Conservation (phyloP, 2,888 invertebrate species). For the Caenorhabditis doughertyi region DNA sequence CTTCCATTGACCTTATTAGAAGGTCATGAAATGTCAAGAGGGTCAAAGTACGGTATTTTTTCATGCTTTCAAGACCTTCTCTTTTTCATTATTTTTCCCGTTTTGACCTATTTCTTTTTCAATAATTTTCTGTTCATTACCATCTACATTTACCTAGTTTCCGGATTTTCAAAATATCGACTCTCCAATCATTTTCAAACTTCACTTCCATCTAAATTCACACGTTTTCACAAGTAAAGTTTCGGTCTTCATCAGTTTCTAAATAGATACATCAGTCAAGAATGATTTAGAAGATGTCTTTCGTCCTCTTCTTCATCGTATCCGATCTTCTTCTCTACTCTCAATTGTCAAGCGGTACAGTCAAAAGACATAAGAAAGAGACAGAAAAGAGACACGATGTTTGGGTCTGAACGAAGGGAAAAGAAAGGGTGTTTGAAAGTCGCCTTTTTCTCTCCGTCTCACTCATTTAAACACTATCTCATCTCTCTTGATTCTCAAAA, state of each 20-base stretch:
- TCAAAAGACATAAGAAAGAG: slow-evolving; percentile 28
- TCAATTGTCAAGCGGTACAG: slow-evolving; percentile 17
- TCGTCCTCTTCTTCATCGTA: neutral
- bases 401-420: neutral
- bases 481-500: slow-evolving; percentile 29
- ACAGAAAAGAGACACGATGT: too few relatives aligned
- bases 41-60: too few relatives aligned
- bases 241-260: neutral
- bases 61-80: too few relatives aligned
- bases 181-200: too few relatives aligned
- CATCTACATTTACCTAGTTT: too few relatives aligned
- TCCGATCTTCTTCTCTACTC: slow-evolving; percentile 3
- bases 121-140: too few relatives aligned
- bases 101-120: too few relatives aligned
- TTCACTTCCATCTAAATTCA: too few relatives aligned
- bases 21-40: too few relatives aligned
- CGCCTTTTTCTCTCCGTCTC: slow-evolving; percentile 7
- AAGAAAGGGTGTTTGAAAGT: slow-evolving; percentile 9
- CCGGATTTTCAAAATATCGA: too few relatives aligned
- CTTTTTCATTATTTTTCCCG: too few relatives aligned
- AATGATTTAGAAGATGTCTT: slow-evolving; percentile 39
- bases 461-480: slow-evolving; percentile 30
- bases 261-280: slow-evolving; percentile 39
- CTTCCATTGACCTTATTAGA: too few relatives aligned
- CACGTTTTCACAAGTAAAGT: neutral